Percentiles rank a stretch among this genome's conserved stretches.
Conservation (phyloP, 2,888 invertebrate species). For the Eubasilissa splendida region DNA sequence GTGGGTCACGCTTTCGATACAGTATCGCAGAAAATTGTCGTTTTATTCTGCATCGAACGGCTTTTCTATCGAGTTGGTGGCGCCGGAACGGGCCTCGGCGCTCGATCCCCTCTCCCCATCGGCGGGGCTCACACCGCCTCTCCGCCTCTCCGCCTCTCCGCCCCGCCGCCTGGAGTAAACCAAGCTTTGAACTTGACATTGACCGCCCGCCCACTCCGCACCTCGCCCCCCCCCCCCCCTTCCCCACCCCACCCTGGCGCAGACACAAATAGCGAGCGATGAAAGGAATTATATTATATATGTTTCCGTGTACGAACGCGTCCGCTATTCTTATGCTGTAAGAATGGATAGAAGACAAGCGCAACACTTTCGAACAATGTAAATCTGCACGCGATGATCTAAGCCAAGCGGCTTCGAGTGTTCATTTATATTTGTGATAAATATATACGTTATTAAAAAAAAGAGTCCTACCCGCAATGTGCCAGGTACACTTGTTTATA, state of each 20-base stretch:
- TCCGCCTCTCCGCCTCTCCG: conserved; percentile 1
- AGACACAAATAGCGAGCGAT: conserved; percentile 35
- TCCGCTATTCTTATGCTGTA: conserved; percentile 3
- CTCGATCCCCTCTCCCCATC: conserved; percentile 13
- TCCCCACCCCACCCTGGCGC: conserved; percentile 9
- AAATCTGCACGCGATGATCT: no score
- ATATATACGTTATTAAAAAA: no score
- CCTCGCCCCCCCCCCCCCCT: conserved; percentile 10
- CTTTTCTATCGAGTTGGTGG: conserved; percentile 5
- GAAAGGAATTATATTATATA: conserved; percentile 22
- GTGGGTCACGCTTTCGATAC: not conserved
- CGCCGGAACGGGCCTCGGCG: conserved; percentile 20
- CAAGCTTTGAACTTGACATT: conserved; percentile 56
- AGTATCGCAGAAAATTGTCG: no score
- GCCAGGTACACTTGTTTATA: no score
- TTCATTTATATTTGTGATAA: no score
- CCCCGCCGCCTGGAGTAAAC: conserved; percentile 12
- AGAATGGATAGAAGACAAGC: not conserved
- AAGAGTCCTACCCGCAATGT: no score
- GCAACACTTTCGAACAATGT: no score
- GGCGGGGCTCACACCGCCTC: not conserved
- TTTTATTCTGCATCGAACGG: not conserved
- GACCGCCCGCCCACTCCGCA: conserved; percentile 38
- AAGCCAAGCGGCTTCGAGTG: no score
- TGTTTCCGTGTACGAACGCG: not conserved